Base-by-base conservation (phyloP, 2,888 invertebrate species). In the Sminthurinus aureus region DNA sequence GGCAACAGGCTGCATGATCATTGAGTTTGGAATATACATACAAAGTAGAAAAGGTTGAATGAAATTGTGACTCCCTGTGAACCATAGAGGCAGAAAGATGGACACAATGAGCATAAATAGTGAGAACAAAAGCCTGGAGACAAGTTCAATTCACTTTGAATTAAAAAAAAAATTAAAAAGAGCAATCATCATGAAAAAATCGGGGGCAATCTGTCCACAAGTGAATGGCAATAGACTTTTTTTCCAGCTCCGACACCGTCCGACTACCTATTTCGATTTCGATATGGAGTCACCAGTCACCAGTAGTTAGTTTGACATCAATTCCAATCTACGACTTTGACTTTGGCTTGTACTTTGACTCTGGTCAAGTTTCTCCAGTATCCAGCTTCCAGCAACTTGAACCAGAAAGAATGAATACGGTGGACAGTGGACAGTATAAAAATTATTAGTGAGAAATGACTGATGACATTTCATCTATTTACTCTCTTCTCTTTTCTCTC, bases 201-300 rank as follows among this genome's bases (percentile, higher is more conserved):
- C 58, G 13, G 51, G 26, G 58, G 82, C 82, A 82, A 82, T 82
- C 82, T 82, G 82, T 82, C 82, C 82, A 82, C 82, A 76, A 82
- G 76, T 82, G 76, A 82, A 82, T 82, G 64, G 24, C 58, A 81
- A 82, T 76, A 76, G 82, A 26, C 4, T 38, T 74, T 81, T 52
- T 74, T 81, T 79, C 18, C 24, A 52, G 0, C 64, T 13, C 51
- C n/a, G 18, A n/a, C 8, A 22, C 4, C 11, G 8, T 24, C 24
- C 18, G 9, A n/a, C 13, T 13, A 9, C 9, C 13, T 71, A 22
- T 6, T 71, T 6, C 9, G 24, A 69, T 66, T 79, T 79, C 69
- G 69, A 67, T 79, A 79, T 20, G 79, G 79, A 66, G 38, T 38
- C 38, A 38, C 38, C 38, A 38, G 38, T 38, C 38, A 38, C 38